Conservation (phyloP, 2,113 vertebrate genomes). For the Cyprichromis sp. region DNA sequence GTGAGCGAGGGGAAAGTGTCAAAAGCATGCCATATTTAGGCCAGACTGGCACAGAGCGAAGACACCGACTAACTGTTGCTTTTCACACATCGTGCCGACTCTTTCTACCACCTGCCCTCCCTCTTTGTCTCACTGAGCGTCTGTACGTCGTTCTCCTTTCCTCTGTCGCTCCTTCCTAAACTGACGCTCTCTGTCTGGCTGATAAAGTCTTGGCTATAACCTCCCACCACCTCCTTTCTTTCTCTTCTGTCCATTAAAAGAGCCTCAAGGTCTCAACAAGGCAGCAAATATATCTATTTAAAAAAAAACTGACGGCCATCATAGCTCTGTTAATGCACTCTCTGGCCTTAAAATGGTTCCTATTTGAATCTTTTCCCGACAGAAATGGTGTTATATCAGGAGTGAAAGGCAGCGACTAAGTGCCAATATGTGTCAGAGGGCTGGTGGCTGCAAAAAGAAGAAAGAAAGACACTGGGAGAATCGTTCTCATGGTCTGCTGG, state of each 20-base stretch:
- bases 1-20: conserved; percentile 19
- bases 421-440: conserved; percentile 20
- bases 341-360: conserved; percentile 32
- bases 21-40: conserved; percentile 54
- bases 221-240: conserved; percentile 17
- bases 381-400: conserved; percentile 20
- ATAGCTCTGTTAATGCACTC: background rate
- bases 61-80: conserved; percentile 47
- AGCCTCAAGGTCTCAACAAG: conserved; percentile 27
- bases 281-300: background rate
- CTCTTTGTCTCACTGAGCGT: conserved; percentile 22
- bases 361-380: conserved; percentile 2
- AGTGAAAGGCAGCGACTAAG: background rate
- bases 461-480: background rate
- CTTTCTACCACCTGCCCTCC: conserved; percentile 46
- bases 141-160: background rate
- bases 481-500: conserved; percentile 42
- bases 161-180: background rate
- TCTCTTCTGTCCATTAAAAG: conserved; percentile 16
- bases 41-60: conserved; percentile 39
- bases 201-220: background rate
- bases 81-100: conserved; percentile 30
- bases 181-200: background rate
- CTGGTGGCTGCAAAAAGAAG: background rate
- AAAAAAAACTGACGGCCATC: conserved; percentile 1